Conservation (phyloP, 2,888 invertebrate species). For the Diarsia dahlii region DNA sequence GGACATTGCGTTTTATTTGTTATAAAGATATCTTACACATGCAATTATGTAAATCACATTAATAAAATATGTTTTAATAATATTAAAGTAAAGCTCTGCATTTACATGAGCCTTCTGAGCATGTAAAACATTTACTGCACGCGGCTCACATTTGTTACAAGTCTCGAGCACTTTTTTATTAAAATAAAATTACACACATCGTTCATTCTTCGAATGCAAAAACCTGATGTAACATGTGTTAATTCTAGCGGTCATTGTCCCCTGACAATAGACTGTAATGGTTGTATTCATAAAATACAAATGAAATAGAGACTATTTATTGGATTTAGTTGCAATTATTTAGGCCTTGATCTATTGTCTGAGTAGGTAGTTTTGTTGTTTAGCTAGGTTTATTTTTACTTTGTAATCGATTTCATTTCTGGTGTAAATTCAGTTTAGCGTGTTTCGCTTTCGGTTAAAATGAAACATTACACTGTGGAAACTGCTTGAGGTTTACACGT, state of each 20-base stretch:
- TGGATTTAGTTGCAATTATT: constrained; percentile 38
- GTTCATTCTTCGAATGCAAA: constrained; percentile 43
- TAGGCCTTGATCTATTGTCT: constrained; percentile 14
- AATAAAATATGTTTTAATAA: constrained; percentile 24
- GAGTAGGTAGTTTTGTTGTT: constrained; percentile 18
- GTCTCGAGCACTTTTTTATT: constrained; percentile 59
- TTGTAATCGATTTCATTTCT: background rate
- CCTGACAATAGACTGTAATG: constrained; percentile 43
- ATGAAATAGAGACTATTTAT: constrained; percentile 41
- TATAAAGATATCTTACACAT: background rate
- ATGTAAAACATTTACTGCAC: constrained; percentile 30
- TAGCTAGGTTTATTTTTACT: constrained; percentile 8
- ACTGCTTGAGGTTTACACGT: background rate
- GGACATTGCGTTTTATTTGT: constrained; percentile 8
- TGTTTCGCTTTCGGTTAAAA: background rate
- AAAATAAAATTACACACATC: constrained; percentile 58
- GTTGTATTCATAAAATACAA: constrained; percentile 31
- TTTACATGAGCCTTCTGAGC: constrained; percentile 25
- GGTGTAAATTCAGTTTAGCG: background rate
- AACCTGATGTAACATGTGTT: constrained; percentile 56
- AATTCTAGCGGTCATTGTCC: constrained; percentile 58
- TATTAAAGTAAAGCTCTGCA: constrained; percentile 31
- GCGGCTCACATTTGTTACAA: constrained; percentile 50
- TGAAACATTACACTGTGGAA: background rate
- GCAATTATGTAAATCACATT: constrained; percentile 1